Evolutionary conservation across 2,888 invertebrate species (phyloP).

Genomic region (Lutraria lutraria): DNA sequence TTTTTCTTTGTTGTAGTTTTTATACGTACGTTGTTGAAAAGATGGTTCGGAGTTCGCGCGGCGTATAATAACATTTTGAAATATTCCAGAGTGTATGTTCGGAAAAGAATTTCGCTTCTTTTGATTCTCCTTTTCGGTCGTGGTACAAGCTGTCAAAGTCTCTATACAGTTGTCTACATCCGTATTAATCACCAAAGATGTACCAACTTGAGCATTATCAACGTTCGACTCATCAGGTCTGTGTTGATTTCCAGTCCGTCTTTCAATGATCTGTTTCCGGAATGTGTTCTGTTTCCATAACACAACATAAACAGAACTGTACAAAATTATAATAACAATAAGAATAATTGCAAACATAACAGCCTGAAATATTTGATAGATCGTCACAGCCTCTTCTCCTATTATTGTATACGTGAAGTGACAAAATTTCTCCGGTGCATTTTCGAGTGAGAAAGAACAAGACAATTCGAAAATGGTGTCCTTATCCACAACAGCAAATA

Average conservation of each 20-base stretch:
- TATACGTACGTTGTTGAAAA: too few relatives aligned
- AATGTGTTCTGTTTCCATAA: slow-evolving; percentile 75
- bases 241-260: not conserved
- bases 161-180: not conserved
- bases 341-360: slow-evolving; percentile 69
- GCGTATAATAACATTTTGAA: not conserved
- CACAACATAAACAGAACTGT: slow-evolving; percentile 75
- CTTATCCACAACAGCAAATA: slow-evolving; percentile 75
- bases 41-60: not conserved
- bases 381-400: slow-evolving; percentile 63
- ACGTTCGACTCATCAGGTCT: not conserved
- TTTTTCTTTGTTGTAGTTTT: too few relatives aligned
- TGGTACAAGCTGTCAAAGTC: not conserved
- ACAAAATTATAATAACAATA: slow-evolving; percentile 73
- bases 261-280: not conserved
- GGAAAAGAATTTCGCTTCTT: not conserved
- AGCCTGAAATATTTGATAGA: slow-evolving; percentile 74
- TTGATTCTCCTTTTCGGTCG: not conserved
- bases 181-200: not conserved
- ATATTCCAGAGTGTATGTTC: not conserved
- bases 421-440: slow-evolving; percentile 68
- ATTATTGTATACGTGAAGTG: slow-evolving; percentile 77
- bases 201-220: not conserved
- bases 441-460: slow-evolving; percentile 71
- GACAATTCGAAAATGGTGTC: slow-evolving; percentile 68